A percentile compares a stretch with the other conserved stretches of the same genome.
Evolutionary conservation across 2,113 vertebrate genomes (phyloP).

Genomic region (Callopanchax toddi): DNA sequence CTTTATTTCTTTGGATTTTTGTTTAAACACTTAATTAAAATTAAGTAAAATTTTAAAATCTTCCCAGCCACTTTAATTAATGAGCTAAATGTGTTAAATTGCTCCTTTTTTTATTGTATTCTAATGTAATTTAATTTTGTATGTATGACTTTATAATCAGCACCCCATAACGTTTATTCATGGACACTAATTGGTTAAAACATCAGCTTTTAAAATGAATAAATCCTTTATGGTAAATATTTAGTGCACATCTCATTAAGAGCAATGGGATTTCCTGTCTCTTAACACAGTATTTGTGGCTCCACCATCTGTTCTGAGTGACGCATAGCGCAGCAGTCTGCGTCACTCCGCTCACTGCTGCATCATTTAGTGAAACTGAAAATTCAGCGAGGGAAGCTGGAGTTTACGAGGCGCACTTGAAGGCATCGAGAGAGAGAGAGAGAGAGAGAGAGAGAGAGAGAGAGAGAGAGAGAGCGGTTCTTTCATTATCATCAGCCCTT

Average conservation of each 20-base stretch:
- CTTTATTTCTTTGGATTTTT: no score
- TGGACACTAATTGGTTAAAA: no score
- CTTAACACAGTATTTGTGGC: slow-evolving; percentile 4
- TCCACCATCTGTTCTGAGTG: slow-evolving; percentile 27
- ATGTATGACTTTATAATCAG: no score
- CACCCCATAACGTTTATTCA: no score
- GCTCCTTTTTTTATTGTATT: no score
- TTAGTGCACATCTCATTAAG: background rate
- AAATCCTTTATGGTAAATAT: background rate
- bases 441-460: slow-evolving; percentile 13
- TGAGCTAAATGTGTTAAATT: no score
- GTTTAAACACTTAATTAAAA: no score
- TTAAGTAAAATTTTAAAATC: no score
- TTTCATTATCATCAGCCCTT: slow-evolving; percentile 31
- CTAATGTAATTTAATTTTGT: no score
- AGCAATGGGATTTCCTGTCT: slow-evolving; percentile 4
- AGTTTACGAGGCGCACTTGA: slow-evolving; percentile 50
- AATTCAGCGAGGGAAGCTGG: background rate
- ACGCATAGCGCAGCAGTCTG: slow-evolving; percentile 14
- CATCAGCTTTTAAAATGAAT: no score
- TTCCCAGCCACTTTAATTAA: no score
- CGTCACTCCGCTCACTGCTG: slow-evolving; percentile 4
- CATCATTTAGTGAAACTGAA: background rate
- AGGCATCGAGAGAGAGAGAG: slow-evolving; percentile 40
- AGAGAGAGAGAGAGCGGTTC: slow-evolving; percentile 41